phyloP scores from a whole-genome alignment of 2,113 vertebrate species.

The Colinus virginianus region DNA sequence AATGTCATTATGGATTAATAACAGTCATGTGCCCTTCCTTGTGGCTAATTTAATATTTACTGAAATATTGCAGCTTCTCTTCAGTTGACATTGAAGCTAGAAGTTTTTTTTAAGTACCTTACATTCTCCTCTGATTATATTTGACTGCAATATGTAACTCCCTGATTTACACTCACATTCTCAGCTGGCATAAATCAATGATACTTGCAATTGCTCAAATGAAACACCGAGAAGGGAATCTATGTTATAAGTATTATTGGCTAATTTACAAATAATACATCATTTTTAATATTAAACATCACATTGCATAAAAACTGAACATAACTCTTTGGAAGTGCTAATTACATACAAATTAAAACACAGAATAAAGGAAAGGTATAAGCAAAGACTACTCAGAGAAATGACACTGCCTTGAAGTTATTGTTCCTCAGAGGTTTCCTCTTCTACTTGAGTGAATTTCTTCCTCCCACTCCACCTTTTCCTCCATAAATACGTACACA shows the following conservation, averaged over 20 bases:
- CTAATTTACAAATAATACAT: conserved; percentile 9
- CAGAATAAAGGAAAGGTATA: neutral
- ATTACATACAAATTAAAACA: neutral
- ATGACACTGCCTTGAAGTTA: neutral
- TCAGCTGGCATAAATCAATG: neutral
- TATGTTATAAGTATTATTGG: neutral
- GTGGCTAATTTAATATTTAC: neutral
- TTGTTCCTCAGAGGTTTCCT: neutral
- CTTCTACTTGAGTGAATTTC: neutral
- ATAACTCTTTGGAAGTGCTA: neutral
- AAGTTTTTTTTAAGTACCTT: neutral
- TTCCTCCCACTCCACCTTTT: neutral
- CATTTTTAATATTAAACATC: conserved; percentile 20
- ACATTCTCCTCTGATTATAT: neutral
- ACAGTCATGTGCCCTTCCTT: neutral
- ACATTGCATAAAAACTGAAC: neutral
- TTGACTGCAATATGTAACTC: neutral
- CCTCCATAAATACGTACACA: neutral
- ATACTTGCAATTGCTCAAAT: conserved; percentile 9
- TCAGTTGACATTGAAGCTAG: neutral
- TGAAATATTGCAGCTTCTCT: neutral
- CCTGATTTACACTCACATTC: neutral
- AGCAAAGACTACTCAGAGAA: neutral
- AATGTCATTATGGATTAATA: neutral
- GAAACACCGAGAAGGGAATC: neutral